Conservation (phyloP, 2,888 invertebrate genomes). For the Chrysolina haemoptera region DNA sequence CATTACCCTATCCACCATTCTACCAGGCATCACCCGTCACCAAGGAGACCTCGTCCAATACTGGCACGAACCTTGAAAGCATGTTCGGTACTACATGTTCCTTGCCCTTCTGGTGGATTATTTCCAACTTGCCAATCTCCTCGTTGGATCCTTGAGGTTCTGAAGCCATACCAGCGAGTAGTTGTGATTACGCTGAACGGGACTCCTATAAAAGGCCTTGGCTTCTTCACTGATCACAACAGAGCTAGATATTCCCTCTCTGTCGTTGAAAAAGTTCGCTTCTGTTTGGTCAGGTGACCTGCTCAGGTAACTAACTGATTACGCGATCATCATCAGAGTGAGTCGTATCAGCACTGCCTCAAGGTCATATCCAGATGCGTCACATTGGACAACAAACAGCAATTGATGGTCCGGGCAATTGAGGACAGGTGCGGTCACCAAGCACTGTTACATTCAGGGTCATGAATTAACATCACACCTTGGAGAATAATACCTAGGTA, state of each 20-base stretch:
- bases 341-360: constrained; percentile 25
- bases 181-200: constrained; percentile 41
- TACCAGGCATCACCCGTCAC: constrained; percentile 44
- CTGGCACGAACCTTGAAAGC: constrained; percentile 30
- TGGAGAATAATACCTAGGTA: too few species aligned
- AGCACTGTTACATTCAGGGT: constrained; percentile 31
- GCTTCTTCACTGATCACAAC: constrained; percentile 38
- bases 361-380: constrained; percentile 35
- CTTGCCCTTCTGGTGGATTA: constrained; percentile 42
- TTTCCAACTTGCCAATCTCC: constrained; percentile 31
- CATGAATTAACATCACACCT: too few species aligned
- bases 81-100: constrained; percentile 39
- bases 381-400: constrained; percentile 49
- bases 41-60: neutral
- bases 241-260: constrained; percentile 40
- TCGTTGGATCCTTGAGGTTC: constrained; percentile 40
- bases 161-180: constrained; percentile 23
- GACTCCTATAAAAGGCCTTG: constrained; percentile 35
- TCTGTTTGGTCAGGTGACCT: constrained; percentile 37
- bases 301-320: constrained; percentile 38
- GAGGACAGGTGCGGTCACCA: constrained; percentile 41
- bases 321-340: constrained; percentile 38
- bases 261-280: constrained; percentile 39
- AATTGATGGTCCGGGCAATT: constrained; percentile 38
- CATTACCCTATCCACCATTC: constrained; percentile 26